phyloP scores from a whole-genome alignment of 2,888 invertebrate genomes.

The Xanthia togata region DNA sequence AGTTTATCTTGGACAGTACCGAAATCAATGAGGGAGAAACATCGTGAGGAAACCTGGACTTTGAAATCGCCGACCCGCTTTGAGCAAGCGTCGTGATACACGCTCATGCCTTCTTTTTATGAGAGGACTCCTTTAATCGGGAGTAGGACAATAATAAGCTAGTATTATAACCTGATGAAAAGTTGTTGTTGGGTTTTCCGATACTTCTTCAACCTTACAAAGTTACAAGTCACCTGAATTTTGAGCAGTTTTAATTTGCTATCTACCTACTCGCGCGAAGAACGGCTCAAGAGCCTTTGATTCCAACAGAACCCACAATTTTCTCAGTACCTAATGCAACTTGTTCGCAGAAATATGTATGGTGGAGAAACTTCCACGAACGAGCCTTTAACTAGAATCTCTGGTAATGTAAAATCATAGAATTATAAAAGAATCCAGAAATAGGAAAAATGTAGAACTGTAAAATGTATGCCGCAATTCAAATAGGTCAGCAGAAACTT shows the following conservation, averaged over 20 bases:
- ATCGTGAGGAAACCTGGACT: too few species aligned
- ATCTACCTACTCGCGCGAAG: too few species aligned
- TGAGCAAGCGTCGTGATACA: too few species aligned
- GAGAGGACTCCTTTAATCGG: too few species aligned
- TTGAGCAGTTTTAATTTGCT: not conserved
- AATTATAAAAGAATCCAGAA: constrained; percentile 4
- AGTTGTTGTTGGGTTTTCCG: not conserved
- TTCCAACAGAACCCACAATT: too few species aligned
- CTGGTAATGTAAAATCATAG: not conserved
- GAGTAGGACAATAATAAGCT: too few species aligned
- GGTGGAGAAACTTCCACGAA: not conserved
- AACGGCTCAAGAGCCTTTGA: not conserved
- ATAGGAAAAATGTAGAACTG: not conserved
- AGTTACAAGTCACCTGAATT: not conserved
- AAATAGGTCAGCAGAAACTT: not conserved
- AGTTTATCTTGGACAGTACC: too few species aligned
- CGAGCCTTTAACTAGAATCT: constrained; percentile 7
- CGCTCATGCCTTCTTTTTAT: too few species aligned
- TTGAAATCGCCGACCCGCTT: too few species aligned
- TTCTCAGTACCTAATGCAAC: not conserved
- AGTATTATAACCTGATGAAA: too few species aligned
- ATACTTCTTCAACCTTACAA: not conserved
- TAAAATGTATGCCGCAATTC: not conserved
- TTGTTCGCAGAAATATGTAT: not conserved
- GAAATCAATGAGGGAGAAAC: too few species aligned